Conservation (phyloP, 2,797 vertebrate species). For the Falco naumanni region DNA sequence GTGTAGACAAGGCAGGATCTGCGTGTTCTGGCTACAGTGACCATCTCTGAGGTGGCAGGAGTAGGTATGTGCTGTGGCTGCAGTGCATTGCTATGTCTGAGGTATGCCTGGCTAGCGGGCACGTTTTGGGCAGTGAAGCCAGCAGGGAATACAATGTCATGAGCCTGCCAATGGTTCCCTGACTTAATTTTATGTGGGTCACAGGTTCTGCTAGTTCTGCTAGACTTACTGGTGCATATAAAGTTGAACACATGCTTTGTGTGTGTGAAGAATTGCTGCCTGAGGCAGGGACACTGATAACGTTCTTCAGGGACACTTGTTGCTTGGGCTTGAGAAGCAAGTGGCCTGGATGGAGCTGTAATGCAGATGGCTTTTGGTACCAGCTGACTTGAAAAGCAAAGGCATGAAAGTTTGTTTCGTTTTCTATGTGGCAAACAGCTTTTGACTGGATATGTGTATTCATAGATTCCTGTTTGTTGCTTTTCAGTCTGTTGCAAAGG, state of each 20-base stretch:
- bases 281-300: not conserved
- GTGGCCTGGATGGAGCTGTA: not conserved
- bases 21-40: not conserved
- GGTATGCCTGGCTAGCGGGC: not conserved
- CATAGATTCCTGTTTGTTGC: not conserved
- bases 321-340: not conserved
- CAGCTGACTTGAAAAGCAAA: not conserved
- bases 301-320: not conserved
- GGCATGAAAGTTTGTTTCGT: not conserved
- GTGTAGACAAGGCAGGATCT: not conserved
- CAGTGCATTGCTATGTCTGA: not conserved
- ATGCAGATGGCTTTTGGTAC: not conserved
- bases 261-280: not conserved
- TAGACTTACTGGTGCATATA: not conserved
- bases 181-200: not conserved
- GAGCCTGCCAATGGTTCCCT: not conserved
- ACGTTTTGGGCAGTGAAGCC: not conserved
- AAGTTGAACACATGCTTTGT: not conserved
- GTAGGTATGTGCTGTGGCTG: not conserved
- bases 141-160: not conserved
- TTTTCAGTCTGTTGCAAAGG: not conserved
- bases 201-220: not conserved
- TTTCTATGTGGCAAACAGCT: not conserved
- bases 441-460: not conserved
- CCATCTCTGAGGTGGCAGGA: not conserved